Evolutionary conservation across 2,888 invertebrate genomes (phyloP).

Genomic region (Epistrophe eligans): DNA sequence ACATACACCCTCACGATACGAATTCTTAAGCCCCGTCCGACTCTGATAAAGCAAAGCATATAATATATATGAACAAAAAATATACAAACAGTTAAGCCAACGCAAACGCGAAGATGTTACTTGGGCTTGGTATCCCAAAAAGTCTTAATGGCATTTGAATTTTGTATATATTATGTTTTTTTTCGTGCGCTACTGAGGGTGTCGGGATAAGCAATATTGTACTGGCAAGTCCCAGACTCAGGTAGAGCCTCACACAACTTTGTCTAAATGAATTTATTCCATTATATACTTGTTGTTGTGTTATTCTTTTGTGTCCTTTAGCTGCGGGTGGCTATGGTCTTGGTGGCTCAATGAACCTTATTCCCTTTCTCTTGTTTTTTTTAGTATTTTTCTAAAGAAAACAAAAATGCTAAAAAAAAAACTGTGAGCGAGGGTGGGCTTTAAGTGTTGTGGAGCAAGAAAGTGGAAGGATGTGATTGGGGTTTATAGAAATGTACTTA

Average conservation of each 20-base stretch:
- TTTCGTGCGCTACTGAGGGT: not conserved
- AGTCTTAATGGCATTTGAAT: constrained; percentile 48
- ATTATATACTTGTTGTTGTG: constrained; percentile 33
- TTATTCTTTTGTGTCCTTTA: constrained; percentile 33
- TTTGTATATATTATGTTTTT: constrained; percentile 3
- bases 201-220: constrained; percentile 15
- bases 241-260: constrained; percentile 20
- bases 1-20: not conserved
- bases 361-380: constrained; percentile 1
- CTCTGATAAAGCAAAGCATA: not conserved
- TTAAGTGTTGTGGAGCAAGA: not conserved
- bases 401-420: constrained; percentile 7
- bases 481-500: constrained; percentile 19
- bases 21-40: not conserved
- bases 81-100: constrained; percentile 25
- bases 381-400: not conserved
- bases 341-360: constrained; percentile 18
- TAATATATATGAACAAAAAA: not conserved
- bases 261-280: constrained; percentile 64
- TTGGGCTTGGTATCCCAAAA: constrained; percentile 7
- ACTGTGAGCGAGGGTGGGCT: not conserved
- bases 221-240: constrained; percentile 4
- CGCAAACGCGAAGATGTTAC: not conserved
- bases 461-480: not conserved
- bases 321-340: not conserved